Evolutionary conservation across 2,888 invertebrate genomes (phyloP).

Genomic region (Tetrapedia diversipes): DNA sequence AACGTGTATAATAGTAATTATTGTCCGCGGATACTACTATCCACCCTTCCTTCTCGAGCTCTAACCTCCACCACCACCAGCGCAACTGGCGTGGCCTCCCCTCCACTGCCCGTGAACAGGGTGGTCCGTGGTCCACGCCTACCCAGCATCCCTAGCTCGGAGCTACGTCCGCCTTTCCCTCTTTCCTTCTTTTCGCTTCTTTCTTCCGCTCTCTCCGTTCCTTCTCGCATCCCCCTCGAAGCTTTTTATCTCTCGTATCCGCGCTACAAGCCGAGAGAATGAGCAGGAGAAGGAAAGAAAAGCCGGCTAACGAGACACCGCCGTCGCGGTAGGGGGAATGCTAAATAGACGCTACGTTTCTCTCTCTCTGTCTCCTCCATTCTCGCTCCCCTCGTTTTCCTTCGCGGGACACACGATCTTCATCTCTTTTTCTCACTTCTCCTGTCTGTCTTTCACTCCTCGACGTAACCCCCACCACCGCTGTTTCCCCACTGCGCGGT

Average conservation of each 20-base stretch:
- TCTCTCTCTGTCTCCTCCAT: slow-evolving; percentile 49
- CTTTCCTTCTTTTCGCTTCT: slow-evolving; percentile 43
- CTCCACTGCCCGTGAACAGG: slow-evolving; percentile 62
- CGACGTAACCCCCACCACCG: slow-evolving; percentile 28
- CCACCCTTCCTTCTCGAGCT: slow-evolving; percentile 64
- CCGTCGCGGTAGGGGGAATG: slow-evolving; percentile 80
- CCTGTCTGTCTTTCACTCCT: slow-evolving; percentile 35
- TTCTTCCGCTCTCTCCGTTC: slow-evolving; percentile 43
- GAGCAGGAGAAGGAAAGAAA: slow-evolving; percentile 59
- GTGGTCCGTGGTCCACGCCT: slow-evolving; percentile 76
- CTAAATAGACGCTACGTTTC: slow-evolving; percentile 75
- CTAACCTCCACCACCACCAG: slow-evolving; percentile 62
- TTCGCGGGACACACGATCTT: slow-evolving; percentile 16
- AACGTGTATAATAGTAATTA: slow-evolving; percentile 77
- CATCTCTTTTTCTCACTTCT: slow-evolving; percentile 8
- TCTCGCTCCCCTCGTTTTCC: slow-evolving; percentile 52
- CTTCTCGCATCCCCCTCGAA: slow-evolving; percentile 46
- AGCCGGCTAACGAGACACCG: slow-evolving; percentile 79
- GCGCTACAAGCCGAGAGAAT: slow-evolving; percentile 54
- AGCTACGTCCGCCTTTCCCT: slow-evolving; percentile 60
- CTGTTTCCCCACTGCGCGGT: slow-evolving; percentile 40
- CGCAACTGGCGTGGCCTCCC: slow-evolving; percentile 69
- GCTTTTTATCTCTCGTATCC: slow-evolving; percentile 49
- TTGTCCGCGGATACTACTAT: slow-evolving; percentile 72
- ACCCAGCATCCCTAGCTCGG: slow-evolving; percentile 71